These are phyloP conservation scores for Empis stercorea DNA, from an alignment of 2,888 invertebrate species.

Conservation along the genomic window DNA sequence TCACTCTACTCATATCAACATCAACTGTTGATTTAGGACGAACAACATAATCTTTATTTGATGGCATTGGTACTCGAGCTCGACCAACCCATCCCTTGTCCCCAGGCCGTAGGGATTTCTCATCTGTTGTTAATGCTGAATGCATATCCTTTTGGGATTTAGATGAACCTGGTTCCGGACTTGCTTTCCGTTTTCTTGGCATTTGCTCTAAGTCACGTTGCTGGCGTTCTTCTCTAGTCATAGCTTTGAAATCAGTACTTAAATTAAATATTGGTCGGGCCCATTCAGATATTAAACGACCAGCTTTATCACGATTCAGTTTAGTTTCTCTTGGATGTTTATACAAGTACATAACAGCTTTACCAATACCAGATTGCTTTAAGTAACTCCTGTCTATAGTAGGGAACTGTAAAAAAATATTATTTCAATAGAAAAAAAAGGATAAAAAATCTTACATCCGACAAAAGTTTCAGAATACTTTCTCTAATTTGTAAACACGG, in stretches of 20 bases:
- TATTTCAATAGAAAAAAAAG: background rate
- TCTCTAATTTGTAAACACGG: conserved; percentile 91
- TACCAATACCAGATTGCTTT: conserved; percentile 94
- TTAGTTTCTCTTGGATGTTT: conserved; percentile 97
- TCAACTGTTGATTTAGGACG: conserved; percentile 86
- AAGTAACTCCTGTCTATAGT: conserved; percentile 75
- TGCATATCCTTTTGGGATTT: conserved; percentile 43
- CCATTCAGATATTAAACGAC: conserved; percentile 93
- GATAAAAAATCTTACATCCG: conserved; percentile 45
- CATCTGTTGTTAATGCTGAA: conserved; percentile 45
- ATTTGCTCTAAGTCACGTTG: conserved; percentile 84
- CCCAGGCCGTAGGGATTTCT: conserved; percentile 71
- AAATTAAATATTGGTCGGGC: conserved; percentile 95
- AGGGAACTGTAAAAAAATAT: conserved; percentile 47
- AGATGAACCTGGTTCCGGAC: conserved; percentile 36
- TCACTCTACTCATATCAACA: conserved; percentile 67
- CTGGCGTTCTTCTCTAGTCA: conserved; percentile 86
- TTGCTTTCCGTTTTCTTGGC: conserved; percentile 34
- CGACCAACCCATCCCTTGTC: conserved; percentile 91
- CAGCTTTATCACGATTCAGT: conserved; percentile 78
- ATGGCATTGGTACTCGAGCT: conserved; percentile 88
- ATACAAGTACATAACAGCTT: conserved; percentile 98
- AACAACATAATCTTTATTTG: conserved; percentile 92
- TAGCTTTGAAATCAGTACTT: conserved; percentile 80
- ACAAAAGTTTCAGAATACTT: conserved; percentile 62